Evolutionary conservation across 2,888 invertebrate genomes (phyloP).

Genomic region (Phyllotreta cruciferae): DNA sequence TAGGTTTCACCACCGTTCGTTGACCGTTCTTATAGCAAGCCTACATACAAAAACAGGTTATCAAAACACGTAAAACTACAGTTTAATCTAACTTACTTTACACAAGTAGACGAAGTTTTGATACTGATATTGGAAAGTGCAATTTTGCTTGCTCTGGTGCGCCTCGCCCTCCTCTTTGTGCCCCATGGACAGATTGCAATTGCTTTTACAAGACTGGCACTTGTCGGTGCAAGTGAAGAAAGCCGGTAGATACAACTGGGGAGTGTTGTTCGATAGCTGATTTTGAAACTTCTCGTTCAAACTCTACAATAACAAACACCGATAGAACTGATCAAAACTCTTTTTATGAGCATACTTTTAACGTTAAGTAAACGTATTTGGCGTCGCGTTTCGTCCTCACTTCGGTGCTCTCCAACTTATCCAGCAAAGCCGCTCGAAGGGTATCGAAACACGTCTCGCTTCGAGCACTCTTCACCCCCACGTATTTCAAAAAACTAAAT

Average conservation of each 20-base stretch:
- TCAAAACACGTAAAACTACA: not conserved
- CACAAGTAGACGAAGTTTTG: slow-evolving; percentile 74
- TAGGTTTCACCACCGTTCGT: slow-evolving; percentile 67
- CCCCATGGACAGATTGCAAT: slow-evolving; percentile 72
- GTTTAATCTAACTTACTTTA: slow-evolving; percentile 57
- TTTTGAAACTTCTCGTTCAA: slow-evolving; percentile 80
- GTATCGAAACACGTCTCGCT: slow-evolving; percentile 67
- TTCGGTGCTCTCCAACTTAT: slow-evolving; percentile 73
- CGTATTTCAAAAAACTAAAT: slow-evolving; percentile 74
- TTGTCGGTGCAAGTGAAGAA: slow-evolving; percentile 78
- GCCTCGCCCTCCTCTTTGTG: slow-evolving; percentile 69
- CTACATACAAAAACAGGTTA: slow-evolving; percentile 43
- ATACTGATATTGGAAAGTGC: slow-evolving; percentile 76
- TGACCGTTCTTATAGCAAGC: slow-evolving; percentile 59
- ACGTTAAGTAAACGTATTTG: slow-evolving; percentile 70
- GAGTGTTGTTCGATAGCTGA: slow-evolving; percentile 67
- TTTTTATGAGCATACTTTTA: slow-evolving; percentile 65
- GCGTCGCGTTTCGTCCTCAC: slow-evolving; percentile 74
- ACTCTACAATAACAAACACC: slow-evolving; percentile 58
- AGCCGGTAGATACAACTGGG: slow-evolving; percentile 76
- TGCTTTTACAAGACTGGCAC: slow-evolving; percentile 73
- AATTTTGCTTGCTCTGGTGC: slow-evolving; percentile 62
- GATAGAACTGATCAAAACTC: slow-evolving; percentile 13
- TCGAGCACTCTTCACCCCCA: slow-evolving; percentile 67
- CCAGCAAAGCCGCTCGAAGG: slow-evolving; percentile 65